Evolutionary conservation across 2,113 vertebrate species (phyloP).

Genomic region (Oreocharis arfaki): DNA sequence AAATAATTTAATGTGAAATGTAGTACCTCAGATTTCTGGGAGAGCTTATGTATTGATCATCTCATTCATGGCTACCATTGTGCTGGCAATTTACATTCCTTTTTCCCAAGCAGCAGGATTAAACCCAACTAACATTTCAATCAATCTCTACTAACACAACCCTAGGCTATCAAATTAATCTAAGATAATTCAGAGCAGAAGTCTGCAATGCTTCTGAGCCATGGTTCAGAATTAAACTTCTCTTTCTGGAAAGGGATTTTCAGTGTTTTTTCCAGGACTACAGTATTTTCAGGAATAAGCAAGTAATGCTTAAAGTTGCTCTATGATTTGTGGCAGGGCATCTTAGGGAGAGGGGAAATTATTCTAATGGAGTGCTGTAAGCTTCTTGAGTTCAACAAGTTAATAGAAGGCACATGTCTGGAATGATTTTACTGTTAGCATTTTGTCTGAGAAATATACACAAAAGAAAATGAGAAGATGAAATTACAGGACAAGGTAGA

Average conservation of each 20-base stretch:
- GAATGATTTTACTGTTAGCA: not conserved
- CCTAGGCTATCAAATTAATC: not conserved
- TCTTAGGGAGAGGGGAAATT: conserved; percentile 12
- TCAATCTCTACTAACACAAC: not conserved
- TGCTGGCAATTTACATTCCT: conserved; percentile 10
- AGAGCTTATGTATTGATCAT: conserved; percentile 11
- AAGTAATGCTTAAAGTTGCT: not conserved
- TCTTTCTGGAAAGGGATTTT: not conserved
- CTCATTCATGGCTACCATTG: not conserved
- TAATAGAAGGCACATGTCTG: conserved; percentile 39
- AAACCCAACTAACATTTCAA: conserved; percentile 49
- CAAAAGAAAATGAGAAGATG: conserved; percentile 35
- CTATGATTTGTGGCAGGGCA: conserved; percentile 1
- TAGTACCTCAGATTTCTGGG: not conserved
- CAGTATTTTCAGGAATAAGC: not conserved
- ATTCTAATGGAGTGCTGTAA: conserved; percentile 28
- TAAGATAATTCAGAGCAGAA: not conserved
- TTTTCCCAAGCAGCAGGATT: conserved; percentile 19
- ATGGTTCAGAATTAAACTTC: conserved; percentile 10
- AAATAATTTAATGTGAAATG: conserved; percentile 15
- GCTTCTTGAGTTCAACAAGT: conserved; percentile 41
- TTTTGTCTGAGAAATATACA: conserved; percentile 27
- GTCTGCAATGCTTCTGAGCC: not conserved
- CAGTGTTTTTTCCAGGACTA: not conserved
- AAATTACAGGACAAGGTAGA: not conserved